Percentiles rank a stretch among this genome's conserved stretches.
phyloP scores from a whole-genome alignment of 2,113 vertebrate species.

The Seriola quinqueradiata region DNA sequence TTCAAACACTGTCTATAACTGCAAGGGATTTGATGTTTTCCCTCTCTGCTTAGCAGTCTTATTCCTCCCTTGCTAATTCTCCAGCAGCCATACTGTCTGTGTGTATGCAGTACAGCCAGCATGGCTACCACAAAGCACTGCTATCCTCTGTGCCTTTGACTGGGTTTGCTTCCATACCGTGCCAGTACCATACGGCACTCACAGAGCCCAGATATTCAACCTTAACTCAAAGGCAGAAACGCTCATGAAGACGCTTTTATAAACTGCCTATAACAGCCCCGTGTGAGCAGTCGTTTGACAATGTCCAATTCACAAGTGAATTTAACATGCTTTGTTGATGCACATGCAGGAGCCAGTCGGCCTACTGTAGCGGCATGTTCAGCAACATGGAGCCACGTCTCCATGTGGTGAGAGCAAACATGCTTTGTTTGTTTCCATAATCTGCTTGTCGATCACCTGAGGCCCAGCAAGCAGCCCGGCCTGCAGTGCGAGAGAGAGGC shows the following conservation, averaged over 20 bases:
- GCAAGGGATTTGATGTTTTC: conserved; percentile 83
- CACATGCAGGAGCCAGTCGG: conserved; percentile 30
- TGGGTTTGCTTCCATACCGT: conserved; percentile 71
- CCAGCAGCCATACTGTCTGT: conserved; percentile 74
- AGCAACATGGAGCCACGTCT: conserved; percentile 54
- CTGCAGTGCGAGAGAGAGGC: conserved; percentile 60
- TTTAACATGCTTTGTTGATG: conserved; percentile 43
- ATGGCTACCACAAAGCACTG: conserved; percentile 74
- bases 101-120: conserved; percentile 69
- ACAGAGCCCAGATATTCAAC: conserved; percentile 49
- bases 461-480: conserved; percentile 58
- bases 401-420: conserved; percentile 78
- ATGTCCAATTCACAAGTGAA: conserved; percentile 17
- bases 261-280: not conserved
- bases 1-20: conserved; percentile 84
- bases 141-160: conserved; percentile 73
- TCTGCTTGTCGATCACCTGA: conserved; percentile 81
- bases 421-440: conserved; percentile 82
- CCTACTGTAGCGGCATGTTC: conserved; percentile 30
- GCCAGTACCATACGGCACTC: conserved; percentile 71
- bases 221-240: conserved; percentile 59
- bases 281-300: conserved; percentile 18
- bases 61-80: conserved; percentile 77
- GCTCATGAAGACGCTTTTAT: conserved; percentile 37
- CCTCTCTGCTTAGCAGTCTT: conserved; percentile 76